phyloP scores from a whole-genome alignment of 2,797 vertebrate species.

The Sebastes paucispinis region DNA sequence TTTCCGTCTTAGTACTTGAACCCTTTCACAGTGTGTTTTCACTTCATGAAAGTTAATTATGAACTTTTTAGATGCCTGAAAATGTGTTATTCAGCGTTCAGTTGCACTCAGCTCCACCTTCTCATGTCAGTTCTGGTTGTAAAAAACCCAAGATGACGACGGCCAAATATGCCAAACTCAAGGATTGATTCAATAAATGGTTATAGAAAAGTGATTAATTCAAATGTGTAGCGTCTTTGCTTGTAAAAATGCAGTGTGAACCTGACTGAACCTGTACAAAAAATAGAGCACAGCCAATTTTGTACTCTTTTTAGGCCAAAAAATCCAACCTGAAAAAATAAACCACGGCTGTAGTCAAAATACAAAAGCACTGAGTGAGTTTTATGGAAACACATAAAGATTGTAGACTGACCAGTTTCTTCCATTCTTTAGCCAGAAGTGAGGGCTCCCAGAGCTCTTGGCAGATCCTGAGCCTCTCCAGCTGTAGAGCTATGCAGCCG shows the following conservation, averaged over 20 bases:
- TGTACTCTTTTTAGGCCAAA: neutral
- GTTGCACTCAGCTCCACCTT: too few species aligned
- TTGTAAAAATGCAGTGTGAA: neutral
- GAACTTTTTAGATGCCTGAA: too few species aligned
- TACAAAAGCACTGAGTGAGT: neutral
- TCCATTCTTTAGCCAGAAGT: slow-evolving; percentile 92
- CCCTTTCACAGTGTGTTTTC: too few species aligned
- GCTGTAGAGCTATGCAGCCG: slow-evolving; percentile 87
- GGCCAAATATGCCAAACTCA: too few species aligned
- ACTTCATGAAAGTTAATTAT: too few species aligned
- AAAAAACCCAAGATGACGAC: too few species aligned
- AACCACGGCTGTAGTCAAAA: neutral
- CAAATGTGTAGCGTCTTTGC: neutral
- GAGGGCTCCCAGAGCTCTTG: slow-evolving; percentile 92
- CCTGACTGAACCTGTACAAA: neutral
- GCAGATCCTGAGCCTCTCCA: slow-evolving; percentile 88
- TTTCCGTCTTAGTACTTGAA: too few species aligned
- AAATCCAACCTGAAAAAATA: neutral
- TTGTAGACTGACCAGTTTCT: slow-evolving; percentile 82
- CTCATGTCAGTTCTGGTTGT: too few species aligned
- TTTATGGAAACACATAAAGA: neutral
- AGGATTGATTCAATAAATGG: neutral
- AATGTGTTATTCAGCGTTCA: too few species aligned
- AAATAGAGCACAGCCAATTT: neutral
- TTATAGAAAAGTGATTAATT: too few species aligned